Evolutionary conservation across 2,113 vertebrate species (phyloP).

Genomic region (Calidris pugnax): DNA sequence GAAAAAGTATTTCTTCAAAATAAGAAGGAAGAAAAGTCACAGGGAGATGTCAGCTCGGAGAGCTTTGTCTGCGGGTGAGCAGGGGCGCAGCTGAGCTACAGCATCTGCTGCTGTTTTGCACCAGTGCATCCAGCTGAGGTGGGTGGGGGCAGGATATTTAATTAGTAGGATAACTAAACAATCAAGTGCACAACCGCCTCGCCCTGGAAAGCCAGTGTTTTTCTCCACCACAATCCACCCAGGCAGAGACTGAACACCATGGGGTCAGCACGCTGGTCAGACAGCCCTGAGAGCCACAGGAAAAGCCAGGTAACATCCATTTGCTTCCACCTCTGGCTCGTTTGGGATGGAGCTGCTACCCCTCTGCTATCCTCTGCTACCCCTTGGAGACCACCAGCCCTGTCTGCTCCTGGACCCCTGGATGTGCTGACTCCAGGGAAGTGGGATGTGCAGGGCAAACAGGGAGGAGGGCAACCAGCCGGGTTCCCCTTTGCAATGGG

Average conservation of each 20-base stretch:
- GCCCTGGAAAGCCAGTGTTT: background rate
- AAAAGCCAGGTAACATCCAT: background rate
- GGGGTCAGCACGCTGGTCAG: fast-evolving
- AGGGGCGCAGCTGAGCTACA: background rate
- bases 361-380: background rate
- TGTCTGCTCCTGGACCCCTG: background rate
- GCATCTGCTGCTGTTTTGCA: background rate
- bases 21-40: background rate
- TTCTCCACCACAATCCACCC: background rate
- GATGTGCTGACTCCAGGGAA: background rate
- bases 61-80: background rate
- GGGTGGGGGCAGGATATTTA: background rate
- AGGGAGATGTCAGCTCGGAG: background rate
- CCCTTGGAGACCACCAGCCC: background rate
- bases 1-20: background rate
- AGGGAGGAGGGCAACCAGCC: background rate
- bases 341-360: background rate
- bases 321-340: no score
- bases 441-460: background rate
- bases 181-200: background rate
- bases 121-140: background rate
- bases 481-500: fast-evolving
- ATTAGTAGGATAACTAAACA: background rate
- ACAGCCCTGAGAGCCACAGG: background rate
- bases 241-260: background rate